Conservation (phyloP, 2,113 vertebrate genomes). For the Oxyruncus cristatus region DNA sequence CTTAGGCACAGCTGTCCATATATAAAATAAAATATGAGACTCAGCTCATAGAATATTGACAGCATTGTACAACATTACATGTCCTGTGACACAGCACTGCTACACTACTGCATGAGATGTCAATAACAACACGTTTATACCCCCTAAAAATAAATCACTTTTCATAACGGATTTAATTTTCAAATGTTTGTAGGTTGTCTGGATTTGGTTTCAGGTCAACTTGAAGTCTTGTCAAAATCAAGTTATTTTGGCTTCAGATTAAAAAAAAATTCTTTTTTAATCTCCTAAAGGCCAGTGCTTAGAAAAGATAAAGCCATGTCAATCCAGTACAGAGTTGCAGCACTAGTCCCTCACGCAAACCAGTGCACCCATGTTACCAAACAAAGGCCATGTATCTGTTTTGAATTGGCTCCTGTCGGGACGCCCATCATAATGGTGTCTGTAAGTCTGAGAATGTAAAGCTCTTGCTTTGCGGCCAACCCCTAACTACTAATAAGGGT, state of each 20-base stretch:
- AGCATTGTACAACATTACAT: not conserved
- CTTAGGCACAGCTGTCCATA: not conserved
- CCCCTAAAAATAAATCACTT: not conserved
- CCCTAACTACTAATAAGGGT: constrained; percentile 55
- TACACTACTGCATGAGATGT: not conserved
- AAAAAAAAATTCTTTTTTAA: not conserved
- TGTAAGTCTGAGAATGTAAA: constrained; percentile 63
- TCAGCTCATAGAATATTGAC: not conserved
- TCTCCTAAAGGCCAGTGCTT: not conserved
- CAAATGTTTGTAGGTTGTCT: not conserved
- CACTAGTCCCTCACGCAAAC: not conserved
- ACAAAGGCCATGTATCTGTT: not conserved
- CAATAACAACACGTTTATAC: not conserved
- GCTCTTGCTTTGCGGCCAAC: constrained; percentile 55
- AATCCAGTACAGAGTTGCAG: not conserved
- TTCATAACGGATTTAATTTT: not conserved
- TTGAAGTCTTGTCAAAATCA: constrained; percentile 7
- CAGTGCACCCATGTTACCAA: not conserved
- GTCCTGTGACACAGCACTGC: not conserved
- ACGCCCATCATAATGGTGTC: constrained; percentile 45
- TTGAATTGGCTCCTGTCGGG: constrained; percentile 15
- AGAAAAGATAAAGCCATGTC: constrained; percentile 7
- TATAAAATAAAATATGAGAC: not conserved
- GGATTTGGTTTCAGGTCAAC: not conserved
- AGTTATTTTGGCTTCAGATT: constrained; percentile 19